Evolutionary conservation across 2,888 invertebrate genomes (phyloP), one percentile per base, ranked within the genome.

Genomic region (Mesochorus sp.): DNA sequence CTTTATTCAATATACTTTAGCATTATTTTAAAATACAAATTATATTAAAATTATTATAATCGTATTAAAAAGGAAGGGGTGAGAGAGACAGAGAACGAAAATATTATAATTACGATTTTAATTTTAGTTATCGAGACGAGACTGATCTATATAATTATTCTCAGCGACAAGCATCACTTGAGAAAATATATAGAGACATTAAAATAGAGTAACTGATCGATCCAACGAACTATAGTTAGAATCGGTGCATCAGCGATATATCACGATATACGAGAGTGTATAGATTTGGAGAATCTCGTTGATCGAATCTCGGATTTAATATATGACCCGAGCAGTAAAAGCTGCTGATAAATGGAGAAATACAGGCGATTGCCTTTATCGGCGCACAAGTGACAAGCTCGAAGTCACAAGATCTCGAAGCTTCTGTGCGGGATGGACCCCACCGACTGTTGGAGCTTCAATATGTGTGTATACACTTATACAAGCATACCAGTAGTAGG

Each of bases 311-410:
- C 37, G 6, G 37, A 53, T 51, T 49, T 49, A 19, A n/a, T 10
- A 34, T 19, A 17, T 47, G n/a, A n/a, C 21, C 17, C 31, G 28
- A 1, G 28, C 28, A 2, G 37, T 55, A 10, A 14, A 67, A 42
- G 42, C 31, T 28, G 53, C 26, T 12, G 55, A 39, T 67, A 55
- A 49, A 37, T 66, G 26, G 39, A 53, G 19, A n/a, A n/a, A n/a
- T n/a, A n/a, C 31, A 21, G 28, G 21, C 14, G 42, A 8, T 39
- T 24, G 67, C 28, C 12, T 28, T 55, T 42, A 19, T 28, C 42
- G 6, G 19, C 4, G 12, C 3, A 49, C 14, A 17, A 14, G 57
- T 34, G 44, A 47, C 31, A 31, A 1, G 34, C 6, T 34, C 14
- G 8, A 21, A 24, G 44, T 24, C 24, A 34, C 17, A 31, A 21